These are phyloP conservation scores for Forbesichthys papilliferus DNA, from an alignment of 2,113 vertebrate genomes.

Conservation along the genomic window DNA sequence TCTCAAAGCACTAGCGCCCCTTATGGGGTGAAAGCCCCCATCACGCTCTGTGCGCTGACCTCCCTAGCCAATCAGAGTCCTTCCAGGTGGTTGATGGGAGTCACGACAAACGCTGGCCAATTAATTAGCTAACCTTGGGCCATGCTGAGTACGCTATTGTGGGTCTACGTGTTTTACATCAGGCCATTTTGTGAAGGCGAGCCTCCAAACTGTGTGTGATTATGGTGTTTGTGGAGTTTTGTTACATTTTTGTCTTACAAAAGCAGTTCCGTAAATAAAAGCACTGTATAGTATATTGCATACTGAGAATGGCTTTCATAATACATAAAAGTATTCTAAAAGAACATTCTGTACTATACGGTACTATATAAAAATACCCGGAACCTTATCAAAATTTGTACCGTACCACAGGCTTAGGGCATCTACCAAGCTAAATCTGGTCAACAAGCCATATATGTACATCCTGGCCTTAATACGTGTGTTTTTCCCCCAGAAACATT, in stretches of 20 bases:
- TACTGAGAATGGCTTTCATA: background rate
- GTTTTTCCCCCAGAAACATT: constrained; percentile 1
- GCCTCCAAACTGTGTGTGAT: too few species aligned
- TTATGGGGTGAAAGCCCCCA: background rate
- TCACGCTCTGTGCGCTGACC: background rate
- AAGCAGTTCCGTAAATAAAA: background rate
- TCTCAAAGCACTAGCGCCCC: constrained; percentile 9
- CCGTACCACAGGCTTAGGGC: too few species aligned
- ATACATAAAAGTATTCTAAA: too few species aligned
- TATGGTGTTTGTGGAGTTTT: background rate
- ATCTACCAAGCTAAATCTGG: background rate
- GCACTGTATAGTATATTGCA: too few species aligned
- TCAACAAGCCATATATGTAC: background rate
- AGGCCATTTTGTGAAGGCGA: background rate
- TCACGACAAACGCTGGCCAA: constrained; percentile 28
- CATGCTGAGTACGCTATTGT: background rate
- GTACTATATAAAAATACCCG: too few species aligned
- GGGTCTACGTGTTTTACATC: background rate
- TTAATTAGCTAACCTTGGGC: constrained; percentile 33
- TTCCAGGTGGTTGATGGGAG: constrained; percentile 30
- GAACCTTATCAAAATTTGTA: background rate
- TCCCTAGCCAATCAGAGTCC: constrained; percentile 37
- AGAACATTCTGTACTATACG: too few species aligned
- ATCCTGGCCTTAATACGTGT: background rate
- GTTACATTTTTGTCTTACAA: background rate